Percentiles rank a stretch among this genome's conserved stretches.
Conservation (phyloP, 2,113 vertebrate genomes). For the Phylloscopus trochilus region DNA sequence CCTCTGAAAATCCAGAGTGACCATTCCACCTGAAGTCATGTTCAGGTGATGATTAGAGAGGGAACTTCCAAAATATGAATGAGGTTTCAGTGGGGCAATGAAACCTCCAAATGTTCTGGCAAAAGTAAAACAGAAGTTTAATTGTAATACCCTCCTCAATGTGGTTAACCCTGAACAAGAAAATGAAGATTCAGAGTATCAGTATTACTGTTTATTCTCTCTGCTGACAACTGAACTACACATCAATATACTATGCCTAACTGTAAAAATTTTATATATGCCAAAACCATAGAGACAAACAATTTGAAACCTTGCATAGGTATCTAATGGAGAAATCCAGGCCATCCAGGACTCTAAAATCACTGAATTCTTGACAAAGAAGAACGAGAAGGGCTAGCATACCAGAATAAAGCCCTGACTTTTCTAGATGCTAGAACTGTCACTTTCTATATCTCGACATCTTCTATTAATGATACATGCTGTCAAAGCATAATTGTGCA, state of each 20-base stretch:
- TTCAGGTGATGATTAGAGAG: neutral
- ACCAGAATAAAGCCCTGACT: neutral
- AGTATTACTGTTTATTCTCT: neutral
- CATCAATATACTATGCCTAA: neutral
- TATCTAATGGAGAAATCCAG: neutral
- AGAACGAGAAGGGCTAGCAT: neutral
- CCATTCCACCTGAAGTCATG: neutral
- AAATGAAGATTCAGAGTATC: neutral
- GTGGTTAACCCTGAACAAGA: neutral
- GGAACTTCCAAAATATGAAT: neutral
- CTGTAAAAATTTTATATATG: accelerated
- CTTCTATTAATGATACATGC: neutral
- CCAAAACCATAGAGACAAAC: neutral
- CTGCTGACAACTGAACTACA: neutral
- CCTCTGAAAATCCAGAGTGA: neutral
- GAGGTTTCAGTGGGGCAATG: neutral
- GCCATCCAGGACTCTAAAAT: neutral
- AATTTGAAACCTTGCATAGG: neutral
- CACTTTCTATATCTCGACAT: neutral
- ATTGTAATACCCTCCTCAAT: neutral
- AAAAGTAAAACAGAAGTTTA: neutral
- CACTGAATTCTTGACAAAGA: neutral
- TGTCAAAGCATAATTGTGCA: neutral
- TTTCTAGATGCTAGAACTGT: neutral
- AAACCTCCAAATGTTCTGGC: neutral